phyloP scores from a whole-genome alignment of 2,888 invertebrate genomes.

The Drosophila siamana region DNA sequence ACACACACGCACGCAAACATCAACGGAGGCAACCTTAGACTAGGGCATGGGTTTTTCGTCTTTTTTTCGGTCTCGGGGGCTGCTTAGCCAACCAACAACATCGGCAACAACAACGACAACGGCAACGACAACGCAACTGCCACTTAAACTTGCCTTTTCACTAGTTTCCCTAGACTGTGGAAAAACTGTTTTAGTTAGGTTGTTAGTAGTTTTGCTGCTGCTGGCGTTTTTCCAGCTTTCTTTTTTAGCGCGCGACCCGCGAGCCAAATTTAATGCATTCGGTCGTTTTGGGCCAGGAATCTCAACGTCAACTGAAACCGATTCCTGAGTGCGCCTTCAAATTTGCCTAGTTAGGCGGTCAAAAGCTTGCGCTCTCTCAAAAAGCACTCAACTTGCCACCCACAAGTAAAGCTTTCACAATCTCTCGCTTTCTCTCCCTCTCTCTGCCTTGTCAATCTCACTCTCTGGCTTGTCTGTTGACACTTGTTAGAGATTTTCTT shows the following conservation, averaged over 20 bases:
- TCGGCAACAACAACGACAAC: background rate
- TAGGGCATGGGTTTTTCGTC: constrained; percentile 22
- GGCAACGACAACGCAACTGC: constrained; percentile 48
- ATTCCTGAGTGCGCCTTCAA: constrained; percentile 51
- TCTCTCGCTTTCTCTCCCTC: constrained; percentile 8
- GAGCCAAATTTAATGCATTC: constrained; percentile 25
- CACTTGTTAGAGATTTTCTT: constrained; percentile 76
- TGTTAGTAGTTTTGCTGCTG: constrained; percentile 39
- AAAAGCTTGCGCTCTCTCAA: constrained; percentile 16
- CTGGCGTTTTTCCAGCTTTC: constrained; percentile 70
- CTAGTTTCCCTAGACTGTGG: constrained; percentile 63
- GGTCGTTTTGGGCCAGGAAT: constrained; percentile 69
- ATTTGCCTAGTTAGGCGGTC: constrained; percentile 26
- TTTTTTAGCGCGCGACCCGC: constrained; percentile 48
- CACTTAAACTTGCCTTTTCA: constrained; percentile 73
- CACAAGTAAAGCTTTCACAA: constrained; percentile 8
- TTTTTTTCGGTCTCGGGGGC: constrained; percentile 14
- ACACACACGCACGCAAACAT: constrained; percentile 17
- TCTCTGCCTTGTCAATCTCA: constrained; percentile 4
- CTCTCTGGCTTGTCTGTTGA: constrained; percentile 37
- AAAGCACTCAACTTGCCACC: constrained; percentile 19
- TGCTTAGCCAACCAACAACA: background rate
- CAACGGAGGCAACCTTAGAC: constrained; percentile 15
- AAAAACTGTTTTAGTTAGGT: constrained; percentile 47
- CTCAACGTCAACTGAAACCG: constrained; percentile 57